Evolutionary conservation across 2,797 vertebrate genomes (phyloP), one percentile per base, ranked within the genome.

Genomic region (Otolemur crassicaudatus): DNA sequence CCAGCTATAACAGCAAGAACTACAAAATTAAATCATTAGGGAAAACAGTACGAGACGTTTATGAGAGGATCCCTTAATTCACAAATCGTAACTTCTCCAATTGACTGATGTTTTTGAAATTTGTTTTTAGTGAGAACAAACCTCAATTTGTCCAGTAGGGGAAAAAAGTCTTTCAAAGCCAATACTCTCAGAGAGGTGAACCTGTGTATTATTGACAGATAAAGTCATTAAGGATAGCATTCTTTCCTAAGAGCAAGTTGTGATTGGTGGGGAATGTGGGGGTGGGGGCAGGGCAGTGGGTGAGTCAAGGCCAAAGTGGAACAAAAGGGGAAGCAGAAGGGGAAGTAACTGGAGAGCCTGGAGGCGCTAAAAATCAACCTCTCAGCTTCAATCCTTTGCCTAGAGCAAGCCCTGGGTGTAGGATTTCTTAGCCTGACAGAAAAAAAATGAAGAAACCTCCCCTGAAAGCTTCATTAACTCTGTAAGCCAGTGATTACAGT

Each of bases 401-500:
- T 80, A 22, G 53, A 81, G 89, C 56, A 63, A 85, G 73, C 29
- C 67, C 63, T 81, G 67, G 34, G 67, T 86, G 8, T 65, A 22
- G 67, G 53, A 80, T 87, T 79, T 90, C 79, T 92, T 85, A 79
- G 34, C 40, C 77, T 87, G n/a, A 9, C 73, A n/a, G 31, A 29
- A 29, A 87, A 87, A 95, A 91, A 61, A 73, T 61, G 43, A 82
- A 76, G 88, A 81, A 77, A 43, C 37, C 69, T 77, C 31, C 58
- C 40, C 67, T 89, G 70, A 94, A 97, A 94, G 58, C 34, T 77
- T 88, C 80, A 90, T 92, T 88, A 95, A 46, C 56, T 93, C 56
- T 14, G 0, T 46, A 85, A 94, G 58, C 76, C 63, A 77, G 37
- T 88, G 90, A 84, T 82, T 67, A 85, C 11, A 82, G n/a, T 13